A percentile compares a stretch with the other conserved stretches of the same genome.
Conservation (phyloP, 1,140 invertebrate species). For the Ostrea edulis region DNA sequence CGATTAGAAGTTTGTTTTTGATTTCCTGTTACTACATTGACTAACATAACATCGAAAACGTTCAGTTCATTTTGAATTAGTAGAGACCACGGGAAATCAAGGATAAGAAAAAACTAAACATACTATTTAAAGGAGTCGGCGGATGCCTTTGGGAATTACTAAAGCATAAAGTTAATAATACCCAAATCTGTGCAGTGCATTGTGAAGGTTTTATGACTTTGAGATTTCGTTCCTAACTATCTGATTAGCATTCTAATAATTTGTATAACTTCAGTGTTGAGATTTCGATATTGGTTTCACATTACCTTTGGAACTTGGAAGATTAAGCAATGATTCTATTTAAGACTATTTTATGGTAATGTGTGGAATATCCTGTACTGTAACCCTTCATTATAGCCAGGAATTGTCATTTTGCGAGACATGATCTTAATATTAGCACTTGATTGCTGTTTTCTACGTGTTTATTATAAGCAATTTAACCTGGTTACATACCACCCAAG, state of each 20-base stretch:
- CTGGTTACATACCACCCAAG: background rate
- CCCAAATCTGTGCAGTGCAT: background rate
- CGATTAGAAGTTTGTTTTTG: too few relatives aligned
- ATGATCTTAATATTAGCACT: background rate
- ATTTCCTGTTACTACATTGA: too few relatives aligned
- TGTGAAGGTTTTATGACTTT: background rate
- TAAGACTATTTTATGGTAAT: conserved; percentile 16
- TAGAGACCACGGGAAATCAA: background rate
- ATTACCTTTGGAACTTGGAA: background rate
- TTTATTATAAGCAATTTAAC: background rate
- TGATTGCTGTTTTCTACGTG: background rate
- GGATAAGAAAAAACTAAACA: conserved; percentile 17
- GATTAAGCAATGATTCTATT: background rate
- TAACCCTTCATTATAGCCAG: background rate
- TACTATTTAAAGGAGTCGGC: conserved; percentile 21
- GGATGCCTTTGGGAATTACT: conserved; percentile 19
- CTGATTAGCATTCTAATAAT: conserved; percentile 13
- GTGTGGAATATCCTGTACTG: background rate
- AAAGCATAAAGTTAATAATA: conserved; percentile 13
- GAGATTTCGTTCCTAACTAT: background rate
- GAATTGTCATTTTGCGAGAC: background rate
- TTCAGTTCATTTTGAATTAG: background rate
- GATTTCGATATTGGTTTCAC: background rate
- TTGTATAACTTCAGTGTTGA: conserved; percentile 28
- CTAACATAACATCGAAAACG: too few relatives aligned